Base-by-base conservation (phyloP, 2,888 invertebrate genomes). In the Monoplex corrugatus region DNA sequence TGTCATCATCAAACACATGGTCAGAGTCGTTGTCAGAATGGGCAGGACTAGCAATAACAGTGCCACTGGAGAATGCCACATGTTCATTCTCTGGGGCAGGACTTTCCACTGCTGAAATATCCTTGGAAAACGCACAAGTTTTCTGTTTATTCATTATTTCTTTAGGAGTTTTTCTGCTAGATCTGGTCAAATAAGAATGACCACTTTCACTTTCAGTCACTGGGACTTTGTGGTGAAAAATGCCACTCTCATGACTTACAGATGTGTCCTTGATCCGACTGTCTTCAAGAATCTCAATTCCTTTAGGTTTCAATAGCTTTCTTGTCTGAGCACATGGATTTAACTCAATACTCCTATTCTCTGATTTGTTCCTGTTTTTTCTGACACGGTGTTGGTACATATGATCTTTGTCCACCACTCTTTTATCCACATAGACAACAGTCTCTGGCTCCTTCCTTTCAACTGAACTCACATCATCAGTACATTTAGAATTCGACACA, bases 391-490 rank as follows among this genome's bases (percentile, higher is more conserved):
- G 84, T 23, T 57, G 57, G 28, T 84, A 84, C 84, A 84, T 84
- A 57, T 84, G 84, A 28, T 84, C 84, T 45, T 84, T 84, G 84
- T 84, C 84, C 38, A 84, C 84, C 57, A 57, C 84, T 57, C 84
- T 84, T 57, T 57, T 84, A 38, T 84, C 84, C 23, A 50, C 84
- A 38, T 10, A 6, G 1, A 28, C 50, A 13, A 35, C 23, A 0
- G 3, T 13, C 45, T 35, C 50, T 23, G 32, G 23, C 10, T 38
- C 38, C 5, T 84, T n/a, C 32, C 23, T 35, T 8, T 19, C 68
- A n/a, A 6, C 28, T 2, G 28, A 28, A n/a, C 23, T n/a, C 6
- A n/a, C 68, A 68, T 68, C 23, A 13, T 13, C 19, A 19, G 19
- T 40, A 28, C 43, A 43, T 2, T 45, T 83, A 0, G 32, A 23